Conservation (phyloP, 1,140 invertebrate species). For the Orius laevigatus region DNA sequence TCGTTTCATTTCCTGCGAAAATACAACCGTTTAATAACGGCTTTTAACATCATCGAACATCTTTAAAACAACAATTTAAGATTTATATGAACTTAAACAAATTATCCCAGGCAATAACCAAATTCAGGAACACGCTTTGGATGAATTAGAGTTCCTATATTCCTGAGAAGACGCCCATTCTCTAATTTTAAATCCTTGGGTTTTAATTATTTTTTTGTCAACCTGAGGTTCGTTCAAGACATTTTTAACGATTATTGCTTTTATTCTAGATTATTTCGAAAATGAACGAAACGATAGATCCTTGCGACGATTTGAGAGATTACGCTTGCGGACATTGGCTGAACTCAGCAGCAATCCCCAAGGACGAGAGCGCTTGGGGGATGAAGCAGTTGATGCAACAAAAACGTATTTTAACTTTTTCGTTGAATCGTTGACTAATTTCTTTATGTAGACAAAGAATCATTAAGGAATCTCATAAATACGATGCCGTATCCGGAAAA, state of each 20-base stretch:
- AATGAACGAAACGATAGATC: conserved; percentile 31
- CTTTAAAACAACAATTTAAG: no score
- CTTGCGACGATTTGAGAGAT: conserved; percentile 39
- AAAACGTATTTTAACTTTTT: conserved; percentile 21
- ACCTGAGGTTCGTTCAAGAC: no score
- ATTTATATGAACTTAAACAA: no score
- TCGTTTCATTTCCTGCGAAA: no score
- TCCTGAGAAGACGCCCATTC: no score
- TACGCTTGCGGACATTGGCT: conserved; percentile 40
- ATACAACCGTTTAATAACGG: not conserved
- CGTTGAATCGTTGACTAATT: not conserved
- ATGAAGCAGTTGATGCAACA: conserved; percentile 22
- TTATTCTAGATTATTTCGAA: conserved; percentile 28
- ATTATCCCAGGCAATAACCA: no score
- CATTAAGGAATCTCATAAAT: conserved; percentile 22
- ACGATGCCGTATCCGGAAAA: conserved; percentile 22
- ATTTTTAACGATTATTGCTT: no score
- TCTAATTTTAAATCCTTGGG: no score
- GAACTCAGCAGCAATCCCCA: conserved; percentile 25
- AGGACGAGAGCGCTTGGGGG: conserved; percentile 24
- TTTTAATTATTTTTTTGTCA: no score
- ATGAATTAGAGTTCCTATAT: no score
- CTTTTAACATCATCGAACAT: not conserved
- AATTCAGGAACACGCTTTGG: no score
- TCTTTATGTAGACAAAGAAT: conserved; percentile 12